These are phyloP conservation scores for Cyprinus carpio DNA, from an alignment of 2,113 vertebrate genomes.

Conservation along the genomic window DNA sequence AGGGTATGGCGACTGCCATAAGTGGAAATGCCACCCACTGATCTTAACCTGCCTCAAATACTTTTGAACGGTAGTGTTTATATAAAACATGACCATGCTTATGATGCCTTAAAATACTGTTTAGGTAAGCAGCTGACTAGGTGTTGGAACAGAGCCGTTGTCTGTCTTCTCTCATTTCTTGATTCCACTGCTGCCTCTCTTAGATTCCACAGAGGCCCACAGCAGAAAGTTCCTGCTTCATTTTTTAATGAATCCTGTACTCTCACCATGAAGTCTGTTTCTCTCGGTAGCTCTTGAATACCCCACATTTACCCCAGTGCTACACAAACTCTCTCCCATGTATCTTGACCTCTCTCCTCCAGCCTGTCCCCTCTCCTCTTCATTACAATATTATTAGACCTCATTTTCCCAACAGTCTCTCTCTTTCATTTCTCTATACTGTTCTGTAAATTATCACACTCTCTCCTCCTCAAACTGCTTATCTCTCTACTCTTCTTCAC, in stretches of 20 bases:
- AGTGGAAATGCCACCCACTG: no score
- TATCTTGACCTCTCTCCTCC: conserved; percentile 37
- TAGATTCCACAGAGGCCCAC: not conserved
- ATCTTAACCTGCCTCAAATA: no score
- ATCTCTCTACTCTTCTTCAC: not conserved
- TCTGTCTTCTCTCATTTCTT: conserved; percentile 14
- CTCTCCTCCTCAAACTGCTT: not conserved
- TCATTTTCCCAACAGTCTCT: not conserved
- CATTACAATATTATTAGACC: conserved; percentile 17
- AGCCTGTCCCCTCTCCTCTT: not conserved
- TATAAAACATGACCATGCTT: not conserved
- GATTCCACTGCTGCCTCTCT: not conserved
- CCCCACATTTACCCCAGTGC: conserved; percentile 7
- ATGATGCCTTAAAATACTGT: not conserved
- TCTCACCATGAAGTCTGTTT: not conserved
- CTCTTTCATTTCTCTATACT: not conserved
- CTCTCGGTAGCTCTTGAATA: conserved; percentile 20
- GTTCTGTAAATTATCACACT: conserved; percentile 11
- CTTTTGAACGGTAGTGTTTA: no score
- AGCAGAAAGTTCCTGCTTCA: conserved; percentile 31
- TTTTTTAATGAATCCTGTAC: conserved; percentile 49
- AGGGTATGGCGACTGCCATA: no score
- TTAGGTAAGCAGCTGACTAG: not conserved
- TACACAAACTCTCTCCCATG: conserved; percentile 3
- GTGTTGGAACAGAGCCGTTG: not conserved